Conservation (phyloP, 2,888 invertebrate genomes). For the Drosophila paranaensis region DNA sequence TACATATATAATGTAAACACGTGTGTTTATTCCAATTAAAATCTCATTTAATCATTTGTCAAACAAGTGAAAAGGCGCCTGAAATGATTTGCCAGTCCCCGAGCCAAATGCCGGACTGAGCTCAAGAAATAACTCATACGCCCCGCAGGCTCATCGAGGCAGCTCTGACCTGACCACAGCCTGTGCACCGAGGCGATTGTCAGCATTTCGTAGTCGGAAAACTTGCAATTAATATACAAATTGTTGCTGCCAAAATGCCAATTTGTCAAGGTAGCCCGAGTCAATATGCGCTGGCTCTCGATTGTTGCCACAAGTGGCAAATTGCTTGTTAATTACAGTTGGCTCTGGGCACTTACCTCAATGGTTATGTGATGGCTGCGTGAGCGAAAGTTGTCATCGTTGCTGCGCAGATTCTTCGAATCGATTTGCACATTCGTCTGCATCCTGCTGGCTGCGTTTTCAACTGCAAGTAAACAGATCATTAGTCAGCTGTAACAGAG, state of each 20-base stretch:
- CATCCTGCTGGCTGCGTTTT: conserved; percentile 84
- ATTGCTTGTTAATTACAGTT: conserved; percentile 1
- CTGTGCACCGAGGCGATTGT: background rate
- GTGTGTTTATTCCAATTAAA: background rate
- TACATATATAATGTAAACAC: no score
- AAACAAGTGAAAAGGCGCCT: conserved; percentile 20
- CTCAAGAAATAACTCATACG: conserved; percentile 37
- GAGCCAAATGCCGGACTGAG: conserved; percentile 34
- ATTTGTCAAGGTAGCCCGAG: background rate
- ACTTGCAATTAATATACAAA: background rate
- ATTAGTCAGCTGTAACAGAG: conserved; percentile 26
- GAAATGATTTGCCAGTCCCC: conserved; percentile 17
- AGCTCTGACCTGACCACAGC: background rate
- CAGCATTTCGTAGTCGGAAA: no score
- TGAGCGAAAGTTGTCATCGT: conserved; percentile 87
- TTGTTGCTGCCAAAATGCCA: background rate
- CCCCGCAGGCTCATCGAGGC: background rate
- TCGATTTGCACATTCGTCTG: conserved; percentile 92
- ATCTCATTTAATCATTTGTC: background rate
- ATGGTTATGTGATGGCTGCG: conserved; percentile 84
- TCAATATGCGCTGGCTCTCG: background rate
- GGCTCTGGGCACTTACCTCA: conserved; percentile 81
- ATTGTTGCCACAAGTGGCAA: background rate
- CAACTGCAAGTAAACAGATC: conserved; percentile 28
- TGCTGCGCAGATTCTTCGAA: conserved; percentile 88